Evolutionary conservation across 2,113 vertebrate species (phyloP), one percentile per base, ranked within the genome.

Genomic region (Gobiocypris rarus): DNA sequence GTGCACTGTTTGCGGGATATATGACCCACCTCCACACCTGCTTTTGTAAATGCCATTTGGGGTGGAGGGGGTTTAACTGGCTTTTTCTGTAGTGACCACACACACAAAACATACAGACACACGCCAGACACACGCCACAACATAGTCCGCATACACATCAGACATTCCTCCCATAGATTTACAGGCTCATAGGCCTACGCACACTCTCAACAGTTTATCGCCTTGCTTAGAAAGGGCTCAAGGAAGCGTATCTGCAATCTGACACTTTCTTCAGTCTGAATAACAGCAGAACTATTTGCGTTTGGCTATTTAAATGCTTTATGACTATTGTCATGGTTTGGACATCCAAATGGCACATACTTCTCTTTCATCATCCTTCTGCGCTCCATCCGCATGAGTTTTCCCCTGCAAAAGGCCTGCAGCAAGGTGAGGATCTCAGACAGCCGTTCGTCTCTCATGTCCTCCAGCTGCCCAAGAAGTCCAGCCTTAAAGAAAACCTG

Each of bases 401-500:
- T 94, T 58, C 93, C 93, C 17, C 90, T 73, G 81, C 84, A 80
- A n/a, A 84, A 87, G 83, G 91, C 86, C 84, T 94, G 93, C 2
- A 93, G 75, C 9, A 82, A 77, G 2, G 89, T 94, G 88, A 92
- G 87, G 86, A 94, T 92, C 90, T 94, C 89, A 31, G 91, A 88
- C 85, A 95, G 90, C 28, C 87, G 89, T 0, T 91, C 19, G 1
- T 95, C 93, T 67, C 91, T 81, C 91, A 92, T 88, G 85, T 95
- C 92, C 85, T 96, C 92, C 85, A 95, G 76, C 1, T 81, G 90
- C 61, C 93, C 92, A 88, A 95, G 85, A 63, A 95, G 87, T 14
- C 93, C 94, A 0, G 84, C 92, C 38, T 89, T 90, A 77, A 95
- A 95, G 65, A 95, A 94, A 14, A 93, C 91, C 92, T 94, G 84